phyloP scores from a whole-genome alignment of 2,113 vertebrate species.

The Seriola rivoliana region DNA sequence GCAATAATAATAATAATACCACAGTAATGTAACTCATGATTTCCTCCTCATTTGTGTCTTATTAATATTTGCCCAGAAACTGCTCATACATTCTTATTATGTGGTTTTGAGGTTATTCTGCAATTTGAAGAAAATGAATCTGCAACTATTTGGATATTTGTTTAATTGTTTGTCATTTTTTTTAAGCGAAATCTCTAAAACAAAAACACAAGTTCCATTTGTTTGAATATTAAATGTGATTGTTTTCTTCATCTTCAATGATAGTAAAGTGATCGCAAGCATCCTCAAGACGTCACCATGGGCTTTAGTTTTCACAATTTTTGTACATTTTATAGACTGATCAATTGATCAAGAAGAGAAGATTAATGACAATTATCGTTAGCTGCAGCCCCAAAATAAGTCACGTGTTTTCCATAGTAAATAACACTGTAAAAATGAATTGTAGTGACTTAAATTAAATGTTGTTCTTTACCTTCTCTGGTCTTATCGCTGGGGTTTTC shows the following conservation, averaged over 20 bases:
- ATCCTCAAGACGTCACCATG: not conserved
- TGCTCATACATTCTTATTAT: not conserved
- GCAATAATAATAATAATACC: not conserved
- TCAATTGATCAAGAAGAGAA: not conserved
- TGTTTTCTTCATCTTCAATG: too few species aligned
- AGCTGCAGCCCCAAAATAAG: not conserved
- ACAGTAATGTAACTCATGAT: not conserved
- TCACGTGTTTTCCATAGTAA: not conserved
- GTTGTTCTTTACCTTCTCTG: conserved; percentile 83
- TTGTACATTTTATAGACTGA: not conserved
- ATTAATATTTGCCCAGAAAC: too few species aligned
- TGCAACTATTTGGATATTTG: too few species aligned
- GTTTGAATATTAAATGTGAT: too few species aligned
- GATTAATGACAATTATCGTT: not conserved
- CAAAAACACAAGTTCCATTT: not conserved
- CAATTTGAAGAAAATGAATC: too few species aligned
- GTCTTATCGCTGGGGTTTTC: conserved; percentile 80
- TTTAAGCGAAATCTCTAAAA: too few species aligned
- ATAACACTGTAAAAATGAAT: not conserved
- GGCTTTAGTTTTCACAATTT: not conserved
- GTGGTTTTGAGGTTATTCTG: not conserved
- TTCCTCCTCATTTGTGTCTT: too few species aligned
- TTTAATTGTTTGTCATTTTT: not conserved
- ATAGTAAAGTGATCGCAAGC: too few species aligned
- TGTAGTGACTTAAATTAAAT: not conserved